phyloP scores from a whole-genome alignment of 1,140 invertebrate genomes.

The Philotrypesis tridentata region DNA sequence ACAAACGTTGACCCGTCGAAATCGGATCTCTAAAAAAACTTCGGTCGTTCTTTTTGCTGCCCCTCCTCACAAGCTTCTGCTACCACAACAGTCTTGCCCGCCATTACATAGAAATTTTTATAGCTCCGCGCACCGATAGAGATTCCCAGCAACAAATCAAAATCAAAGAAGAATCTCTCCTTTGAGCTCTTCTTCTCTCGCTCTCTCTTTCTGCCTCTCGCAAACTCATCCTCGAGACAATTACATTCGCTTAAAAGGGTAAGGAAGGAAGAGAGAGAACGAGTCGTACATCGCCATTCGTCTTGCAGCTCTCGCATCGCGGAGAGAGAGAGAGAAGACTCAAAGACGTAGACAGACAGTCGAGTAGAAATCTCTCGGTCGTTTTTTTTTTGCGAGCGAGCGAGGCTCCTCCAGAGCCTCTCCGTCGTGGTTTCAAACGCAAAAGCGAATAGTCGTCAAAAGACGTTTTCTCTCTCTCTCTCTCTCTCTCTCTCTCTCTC shows the following conservation, averaged over 20 bases:
- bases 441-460: slow-evolving; percentile 28
- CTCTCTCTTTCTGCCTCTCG: background rate
- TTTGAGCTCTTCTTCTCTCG: slow-evolving; percentile 6
- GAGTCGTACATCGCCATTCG: slow-evolving; percentile 15
- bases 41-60: too few species aligned
- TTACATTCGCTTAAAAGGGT: slow-evolving; percentile 46
- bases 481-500: background rate
- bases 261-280: slow-evolving; percentile 22
- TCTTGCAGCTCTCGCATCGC: slow-evolving; percentile 22
- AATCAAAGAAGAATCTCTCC: slow-evolving; percentile 24
- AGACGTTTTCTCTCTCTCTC: background rate
- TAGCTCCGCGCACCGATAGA: too few species aligned
- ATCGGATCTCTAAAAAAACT: too few species aligned
- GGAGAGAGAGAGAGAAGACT: slow-evolving; percentile 16
- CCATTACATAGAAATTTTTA: too few species aligned
- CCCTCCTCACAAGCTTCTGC: too few species aligned
- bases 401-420: too few species aligned
- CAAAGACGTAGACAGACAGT: slow-evolving; percentile 23
- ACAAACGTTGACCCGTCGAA: too few species aligned
- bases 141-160: slow-evolving; percentile 1
- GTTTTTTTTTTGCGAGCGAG: slow-evolving; percentile 32
- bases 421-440: background rate
- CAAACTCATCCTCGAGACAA: slow-evolving; percentile 46
- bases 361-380: slow-evolving; percentile 12
- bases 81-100: too few species aligned